Evolutionary conservation across 2,797 vertebrate species (phyloP), one percentile per base, ranked within the genome.

Genomic region (Anguilla anguilla): DNA sequence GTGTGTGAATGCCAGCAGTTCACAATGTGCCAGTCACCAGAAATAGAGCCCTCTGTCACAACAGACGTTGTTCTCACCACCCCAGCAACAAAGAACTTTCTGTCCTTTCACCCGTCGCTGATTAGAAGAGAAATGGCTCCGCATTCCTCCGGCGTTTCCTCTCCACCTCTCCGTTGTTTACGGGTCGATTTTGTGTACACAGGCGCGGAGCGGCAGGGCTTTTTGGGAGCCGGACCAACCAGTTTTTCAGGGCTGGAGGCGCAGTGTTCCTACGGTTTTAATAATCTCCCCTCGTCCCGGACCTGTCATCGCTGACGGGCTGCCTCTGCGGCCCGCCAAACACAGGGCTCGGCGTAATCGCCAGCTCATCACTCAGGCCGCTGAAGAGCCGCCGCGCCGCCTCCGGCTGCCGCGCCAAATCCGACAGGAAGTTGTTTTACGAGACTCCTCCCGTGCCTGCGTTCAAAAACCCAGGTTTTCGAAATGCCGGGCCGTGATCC

Each of bases 181-280:
- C 39, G 25, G 43, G 19, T 3, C 25, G 22, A n/a, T 82, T 46
- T 49, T 67, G 64, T 67, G 64, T 67, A 28, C 61, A n/a, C 3
- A 19, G 6, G 28, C 43, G 2, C 43, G 3, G 6, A 82, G 5
- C 17, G 22, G 43, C 79, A n/a, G 19, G 46, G 25, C 3, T 79
- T 79, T 43, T 67, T 74, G 74, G 74, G 39, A 79, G 74, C 74
- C 19, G 35, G 74, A 39, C 39, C 74, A 43, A 79, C 74, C 10
- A 9, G 74, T 79, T 79, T 46, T 17, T 79, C 74, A 79, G 79
- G 46, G 79, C 79, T 3, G 43, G 79, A 51, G 79, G 79, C 79
- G 9, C 46, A 46, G 43, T 79, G 35, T 82, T 17, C 19, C 79
- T 49, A 2, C 0, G 19, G 9, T n/a, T 82, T 51, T 28, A 25